phyloP scores from a whole-genome alignment of 2,888 invertebrate genomes.

The Lasioglossum zephyrum region DNA sequence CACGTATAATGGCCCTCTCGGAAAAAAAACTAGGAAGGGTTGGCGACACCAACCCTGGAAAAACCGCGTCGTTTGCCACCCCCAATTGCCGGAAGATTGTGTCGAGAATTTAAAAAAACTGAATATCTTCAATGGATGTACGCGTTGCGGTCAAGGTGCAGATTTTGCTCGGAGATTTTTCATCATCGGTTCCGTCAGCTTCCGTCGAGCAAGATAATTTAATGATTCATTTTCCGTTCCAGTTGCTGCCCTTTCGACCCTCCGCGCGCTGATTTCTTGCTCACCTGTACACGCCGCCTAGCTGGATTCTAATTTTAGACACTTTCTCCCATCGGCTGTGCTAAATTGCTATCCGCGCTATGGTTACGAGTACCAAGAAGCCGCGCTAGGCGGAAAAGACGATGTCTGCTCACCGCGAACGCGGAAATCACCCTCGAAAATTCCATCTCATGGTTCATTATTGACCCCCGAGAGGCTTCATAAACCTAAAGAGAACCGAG shows the following conservation, averaged over 20 bases:
- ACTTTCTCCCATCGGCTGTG: slow-evolving; percentile 37
- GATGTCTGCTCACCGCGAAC: not conserved
- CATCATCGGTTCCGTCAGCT: not conserved
- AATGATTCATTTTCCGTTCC: slow-evolving; percentile 47
- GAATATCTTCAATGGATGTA: not conserved
- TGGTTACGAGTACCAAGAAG: not conserved
- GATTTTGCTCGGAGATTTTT: slow-evolving; percentile 15
- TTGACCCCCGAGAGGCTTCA: slow-evolving; percentile 25
- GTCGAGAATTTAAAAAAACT: no score
- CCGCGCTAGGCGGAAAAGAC: not conserved
- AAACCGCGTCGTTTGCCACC: not conserved
- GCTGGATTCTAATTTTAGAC: slow-evolving; percentile 51
- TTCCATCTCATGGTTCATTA: slow-evolving; percentile 37
- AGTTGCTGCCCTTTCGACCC: slow-evolving; percentile 20
- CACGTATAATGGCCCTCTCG: slow-evolving; percentile 6
- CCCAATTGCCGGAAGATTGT: not conserved
- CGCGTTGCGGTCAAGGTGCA: not conserved
- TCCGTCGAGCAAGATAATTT: slow-evolving; percentile 44
- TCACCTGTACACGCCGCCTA: slow-evolving; percentile 23
- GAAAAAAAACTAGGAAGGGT: not conserved
- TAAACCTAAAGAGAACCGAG: slow-evolving; percentile 11
- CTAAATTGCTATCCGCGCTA: slow-evolving; percentile 34
- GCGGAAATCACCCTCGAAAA: not conserved
- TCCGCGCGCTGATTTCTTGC: slow-evolving; percentile 37
- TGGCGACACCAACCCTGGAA: not conserved